phyloP scores from a whole-genome alignment of 2,888 invertebrate species.

The Tanytarsus gracilentus region DNA sequence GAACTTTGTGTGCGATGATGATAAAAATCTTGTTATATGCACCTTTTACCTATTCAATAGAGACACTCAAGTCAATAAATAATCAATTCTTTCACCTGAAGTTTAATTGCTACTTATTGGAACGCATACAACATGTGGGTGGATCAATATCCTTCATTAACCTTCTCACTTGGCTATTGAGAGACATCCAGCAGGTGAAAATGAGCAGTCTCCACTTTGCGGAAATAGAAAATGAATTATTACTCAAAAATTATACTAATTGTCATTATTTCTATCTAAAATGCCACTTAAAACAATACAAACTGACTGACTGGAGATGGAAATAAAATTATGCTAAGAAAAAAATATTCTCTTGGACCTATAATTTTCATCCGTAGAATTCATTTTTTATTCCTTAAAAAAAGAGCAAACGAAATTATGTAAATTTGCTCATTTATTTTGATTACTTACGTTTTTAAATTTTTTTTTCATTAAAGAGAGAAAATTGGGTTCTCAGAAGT shows the following conservation, averaged over 20 bases:
- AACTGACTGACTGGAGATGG: too few relatives aligned
- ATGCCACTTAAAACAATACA: neutral
- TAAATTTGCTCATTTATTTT: conserved; percentile 27
- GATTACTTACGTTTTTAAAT: too few relatives aligned
- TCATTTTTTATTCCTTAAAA: neutral
- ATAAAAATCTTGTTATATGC: conserved; percentile 2
- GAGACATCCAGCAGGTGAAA: conserved; percentile 12
- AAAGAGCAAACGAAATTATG: conserved; percentile 19
- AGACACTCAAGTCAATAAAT: neutral
- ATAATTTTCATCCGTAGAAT: conserved; percentile 13
- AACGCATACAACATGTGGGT: neutral
- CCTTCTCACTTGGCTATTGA: neutral
- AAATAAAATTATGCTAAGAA: conserved; percentile 12
- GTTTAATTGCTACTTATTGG: conserved; percentile 7
- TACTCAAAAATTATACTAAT: conserved; percentile 20
- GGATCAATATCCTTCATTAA: conserved; percentile 8
- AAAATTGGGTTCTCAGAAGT: neutral
- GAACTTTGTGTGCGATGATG: neutral
- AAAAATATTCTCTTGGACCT: conserved; percentile 3
- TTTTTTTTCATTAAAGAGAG: neutral
- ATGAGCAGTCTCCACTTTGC: neutral
- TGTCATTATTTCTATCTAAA: conserved; percentile 22
- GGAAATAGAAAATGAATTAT: conserved; percentile 26
- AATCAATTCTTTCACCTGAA: conserved; percentile 28
- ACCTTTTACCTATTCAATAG: neutral